Percentiles rank a stretch among this genome's conserved stretches.
These are phyloP conservation scores for Rhyacichthys aspro DNA, from an alignment of 2,797 vertebrate genomes.

Conservation along the genomic window DNA sequence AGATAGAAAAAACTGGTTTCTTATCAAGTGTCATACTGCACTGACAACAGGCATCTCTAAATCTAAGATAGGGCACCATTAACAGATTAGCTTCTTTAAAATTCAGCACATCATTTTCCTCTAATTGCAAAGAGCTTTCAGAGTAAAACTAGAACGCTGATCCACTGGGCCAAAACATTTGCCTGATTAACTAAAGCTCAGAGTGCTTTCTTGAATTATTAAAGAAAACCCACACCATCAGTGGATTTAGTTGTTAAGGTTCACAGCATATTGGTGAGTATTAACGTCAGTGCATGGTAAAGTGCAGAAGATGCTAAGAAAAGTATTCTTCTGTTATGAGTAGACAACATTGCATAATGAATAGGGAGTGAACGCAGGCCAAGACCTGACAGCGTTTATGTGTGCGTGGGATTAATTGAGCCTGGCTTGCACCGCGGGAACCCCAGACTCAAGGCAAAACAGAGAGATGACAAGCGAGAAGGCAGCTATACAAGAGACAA, in stretches of 20 bases:
- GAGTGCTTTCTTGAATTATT: slow-evolving; percentile 46
- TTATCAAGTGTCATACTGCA: slow-evolving; percentile 11
- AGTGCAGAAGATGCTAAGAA: not conserved
- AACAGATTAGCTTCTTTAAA: slow-evolving; percentile 18
- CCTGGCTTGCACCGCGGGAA: slow-evolving; percentile 39
- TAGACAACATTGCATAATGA: slow-evolving; percentile 6
- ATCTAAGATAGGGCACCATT: slow-evolving; percentile 26
- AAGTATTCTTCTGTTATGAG: not conserved
- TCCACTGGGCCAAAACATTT: slow-evolving; percentile 29
- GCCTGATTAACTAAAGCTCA: slow-evolving; percentile 33
- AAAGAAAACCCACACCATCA: slow-evolving; percentile 14
- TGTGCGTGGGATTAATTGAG: slow-evolving; percentile 29
- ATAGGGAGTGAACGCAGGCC: slow-evolving; percentile 22
- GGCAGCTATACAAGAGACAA: slow-evolving; percentile 8
- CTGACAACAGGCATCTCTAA: slow-evolving; percentile 14
- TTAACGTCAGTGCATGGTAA: slow-evolving; percentile 5
- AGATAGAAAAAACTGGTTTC: slow-evolving; percentile 12
- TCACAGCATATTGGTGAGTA: slow-evolving; percentile 25
- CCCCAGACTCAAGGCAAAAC: slow-evolving; percentile 17
- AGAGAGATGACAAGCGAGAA: slow-evolving; percentile 33
- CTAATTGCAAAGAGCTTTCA: slow-evolving; percentile 22
- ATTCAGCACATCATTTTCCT: slow-evolving; percentile 21
- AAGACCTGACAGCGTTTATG: slow-evolving; percentile 27
- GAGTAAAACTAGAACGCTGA: slow-evolving; percentile 19
- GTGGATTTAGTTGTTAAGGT: slow-evolving; percentile 19